Conservation (phyloP, 2,888 invertebrate genomes). For the Morinoia aosen region DNA sequence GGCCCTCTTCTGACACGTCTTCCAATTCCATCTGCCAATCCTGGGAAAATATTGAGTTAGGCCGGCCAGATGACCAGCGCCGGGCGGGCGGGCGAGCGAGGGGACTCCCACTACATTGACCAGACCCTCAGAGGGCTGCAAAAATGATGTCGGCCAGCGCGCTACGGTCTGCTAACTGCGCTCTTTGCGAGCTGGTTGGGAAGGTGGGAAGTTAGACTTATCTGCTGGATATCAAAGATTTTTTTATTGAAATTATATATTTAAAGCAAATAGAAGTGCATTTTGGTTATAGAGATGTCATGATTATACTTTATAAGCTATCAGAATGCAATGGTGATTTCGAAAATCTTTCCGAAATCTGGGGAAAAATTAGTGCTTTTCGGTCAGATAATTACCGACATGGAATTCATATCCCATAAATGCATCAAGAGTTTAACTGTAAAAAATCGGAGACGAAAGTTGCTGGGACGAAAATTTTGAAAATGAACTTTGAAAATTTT, state of each 20-base stretch:
- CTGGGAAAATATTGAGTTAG: constrained; percentile 54
- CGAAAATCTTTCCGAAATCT: too few species aligned
- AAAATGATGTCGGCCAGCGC: background rate
- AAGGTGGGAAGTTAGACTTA: background rate
- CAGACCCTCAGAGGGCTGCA: background rate
- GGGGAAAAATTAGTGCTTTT: background rate
- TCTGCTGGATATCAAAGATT: background rate
- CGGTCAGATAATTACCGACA: too few species aligned
- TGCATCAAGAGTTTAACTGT: too few species aligned
- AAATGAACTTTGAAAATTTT: too few species aligned
- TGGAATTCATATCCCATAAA: too few species aligned
- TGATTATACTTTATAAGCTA: too few species aligned
- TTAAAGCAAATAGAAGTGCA: background rate
- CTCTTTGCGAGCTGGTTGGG: background rate
- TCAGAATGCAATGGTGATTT: too few species aligned
- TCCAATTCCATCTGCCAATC: constrained; percentile 54
- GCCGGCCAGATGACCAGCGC: constrained; percentile 49
- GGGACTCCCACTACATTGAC: background rate
- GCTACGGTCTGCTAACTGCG: background rate
- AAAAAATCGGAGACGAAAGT: too few species aligned
- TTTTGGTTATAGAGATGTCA: too few species aligned
- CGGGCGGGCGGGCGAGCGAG: background rate
- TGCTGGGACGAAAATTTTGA: too few species aligned
- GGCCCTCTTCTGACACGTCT: constrained; percentile 40
- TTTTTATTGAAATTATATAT: background rate